Evolutionary conservation across 2,797 vertebrate genomes (phyloP), one percentile per base, ranked within the genome.

Genomic region (Scolopax bukidnonensis): DNA sequence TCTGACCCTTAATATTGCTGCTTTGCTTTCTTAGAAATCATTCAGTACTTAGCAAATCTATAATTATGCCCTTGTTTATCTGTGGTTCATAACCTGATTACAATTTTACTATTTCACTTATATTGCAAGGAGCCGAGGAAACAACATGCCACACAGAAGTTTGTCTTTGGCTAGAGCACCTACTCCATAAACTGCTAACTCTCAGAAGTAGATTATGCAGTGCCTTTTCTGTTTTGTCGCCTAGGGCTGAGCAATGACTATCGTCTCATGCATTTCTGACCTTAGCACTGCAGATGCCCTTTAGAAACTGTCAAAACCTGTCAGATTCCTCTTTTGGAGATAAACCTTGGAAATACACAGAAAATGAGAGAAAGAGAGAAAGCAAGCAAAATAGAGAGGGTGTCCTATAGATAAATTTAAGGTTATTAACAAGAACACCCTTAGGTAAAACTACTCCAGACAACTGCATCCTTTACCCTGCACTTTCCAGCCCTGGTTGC

Each of bases 261-360:
- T 92, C 0, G 5, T 96, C 90, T 96, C 90, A 78, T 93, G 77
- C 91, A 51, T 94, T 96, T 97, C 96, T 97, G 93, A 97, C 90
- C 93, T 97, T 93, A 94, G 61, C 30, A 71, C 83, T 96, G 54
- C 48, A 90, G 75, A 95, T 92, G 65, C 33, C 95, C 73, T 86
- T 95, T 93, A 90, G 96, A 96, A 97, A 76, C 91, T 96, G 96
- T 97, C 97, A 97, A 89, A 97, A 97, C 84, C 79, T 93, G 85
- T 96, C 87, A 94, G 74, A 47, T 95, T 92, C 73, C 87, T 92
- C 83, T 93, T 91, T 40, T 82, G 69, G 69, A 75, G 91, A 74
- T 71, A 87, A 92, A 95, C 43, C 77, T 95, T 82, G 82, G 41
- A 91, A 89, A 56, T n/a, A 50, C 30, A 79, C 24, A 79, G 78